A percentile compares a stretch with the other conserved stretches of the same genome.
These are phyloP conservation scores for Girardinichthys multiradiatus DNA, from an alignment of 2,113 vertebrate genomes.

Conservation along the genomic window DNA sequence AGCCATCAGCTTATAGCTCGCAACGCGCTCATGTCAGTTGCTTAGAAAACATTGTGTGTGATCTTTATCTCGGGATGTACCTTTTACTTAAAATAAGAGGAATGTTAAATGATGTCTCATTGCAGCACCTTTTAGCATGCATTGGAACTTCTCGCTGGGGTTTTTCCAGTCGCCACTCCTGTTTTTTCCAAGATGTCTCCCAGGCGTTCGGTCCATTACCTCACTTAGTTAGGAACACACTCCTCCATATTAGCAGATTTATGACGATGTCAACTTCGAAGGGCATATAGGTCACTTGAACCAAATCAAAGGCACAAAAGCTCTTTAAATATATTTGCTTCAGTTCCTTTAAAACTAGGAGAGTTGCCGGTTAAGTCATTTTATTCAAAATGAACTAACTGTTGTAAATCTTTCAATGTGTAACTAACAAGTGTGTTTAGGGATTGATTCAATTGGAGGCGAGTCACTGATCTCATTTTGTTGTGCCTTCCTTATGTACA, in stretches of 20 bases:
- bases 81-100: conserved; percentile 33
- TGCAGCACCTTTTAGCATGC: conserved; percentile 50
- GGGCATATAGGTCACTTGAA: conserved; percentile 76
- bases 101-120: conserved; percentile 54
- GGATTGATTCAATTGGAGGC: conserved; percentile 48
- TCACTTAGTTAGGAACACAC: conserved; percentile 48
- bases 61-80: conserved; percentile 11
- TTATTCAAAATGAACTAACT: conserved; percentile 57
- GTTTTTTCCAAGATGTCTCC: conserved; percentile 59
- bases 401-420: conserved; percentile 43
- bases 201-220: conserved; percentile 56
- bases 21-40: conserved; percentile 68
- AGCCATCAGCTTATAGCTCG: conserved; percentile 45
- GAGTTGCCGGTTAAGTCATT: conserved; percentile 51
- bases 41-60: conserved; percentile 44
- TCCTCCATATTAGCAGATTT: conserved; percentile 74
- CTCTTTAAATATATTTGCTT: conserved; percentile 72
- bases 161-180: conserved; percentile 25
- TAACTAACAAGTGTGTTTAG: conserved; percentile 13
- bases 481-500: conserved; percentile 74
- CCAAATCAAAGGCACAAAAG: conserved; percentile 80
- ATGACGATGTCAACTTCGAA: conserved; percentile 81
- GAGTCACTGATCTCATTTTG: conserved; percentile 66
- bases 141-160: conserved; percentile 15
- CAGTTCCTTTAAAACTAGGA: conserved; percentile 59